A percentile compares a stretch with the other conserved stretches of the same genome.
Evolutionary conservation across 2,113 vertebrate genomes (phyloP).

Genomic region (Chaenogobius annularis): DNA sequence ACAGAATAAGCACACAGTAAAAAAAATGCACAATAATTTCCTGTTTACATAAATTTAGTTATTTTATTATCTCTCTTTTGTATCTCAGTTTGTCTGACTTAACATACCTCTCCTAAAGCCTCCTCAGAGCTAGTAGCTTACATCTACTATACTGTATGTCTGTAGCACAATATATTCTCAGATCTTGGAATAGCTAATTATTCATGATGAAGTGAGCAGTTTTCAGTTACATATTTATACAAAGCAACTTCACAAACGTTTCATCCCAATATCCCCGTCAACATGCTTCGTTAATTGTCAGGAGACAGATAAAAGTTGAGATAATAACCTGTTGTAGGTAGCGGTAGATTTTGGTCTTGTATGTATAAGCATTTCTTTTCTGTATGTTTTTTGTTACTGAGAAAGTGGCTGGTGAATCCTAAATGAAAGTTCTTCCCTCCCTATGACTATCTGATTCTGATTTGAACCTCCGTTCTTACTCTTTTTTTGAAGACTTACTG

Average conservation of each 20-base stretch:
- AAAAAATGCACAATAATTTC: constrained; percentile 77
- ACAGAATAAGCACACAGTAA: constrained; percentile 76
- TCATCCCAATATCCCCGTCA: constrained; percentile 35
- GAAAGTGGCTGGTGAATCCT: constrained; percentile 67
- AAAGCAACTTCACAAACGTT: constrained; percentile 27
- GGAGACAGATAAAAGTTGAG: constrained; percentile 29
- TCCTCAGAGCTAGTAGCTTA: constrained; percentile 25
- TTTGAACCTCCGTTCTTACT: constrained; percentile 37
- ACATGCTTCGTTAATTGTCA: constrained; percentile 21
- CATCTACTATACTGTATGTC: constrained; percentile 32
- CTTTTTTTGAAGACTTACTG: constrained; percentile 25
- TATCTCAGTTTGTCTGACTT: constrained; percentile 44
- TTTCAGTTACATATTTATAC: constrained; percentile 31
- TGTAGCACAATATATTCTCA: constrained; percentile 26
- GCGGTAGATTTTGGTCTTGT: constrained; percentile 45
- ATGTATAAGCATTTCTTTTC: constrained; percentile 69
- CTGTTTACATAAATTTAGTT: constrained; percentile 77
- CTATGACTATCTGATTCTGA: constrained; percentile 26
- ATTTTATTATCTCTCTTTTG: constrained; percentile 59
- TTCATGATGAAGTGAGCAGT: neutral
- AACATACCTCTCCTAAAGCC: constrained; percentile 54
- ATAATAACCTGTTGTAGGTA: constrained; percentile 11
- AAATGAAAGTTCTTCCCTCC: constrained; percentile 40
- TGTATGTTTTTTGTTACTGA: constrained; percentile 64
- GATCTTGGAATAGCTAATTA: constrained; percentile 21